A percentile compares a stretch with the other conserved stretches of the same genome.
Evolutionary conservation across 2,113 vertebrate species (phyloP).

Genomic region (Barnardius zonarius): DNA sequence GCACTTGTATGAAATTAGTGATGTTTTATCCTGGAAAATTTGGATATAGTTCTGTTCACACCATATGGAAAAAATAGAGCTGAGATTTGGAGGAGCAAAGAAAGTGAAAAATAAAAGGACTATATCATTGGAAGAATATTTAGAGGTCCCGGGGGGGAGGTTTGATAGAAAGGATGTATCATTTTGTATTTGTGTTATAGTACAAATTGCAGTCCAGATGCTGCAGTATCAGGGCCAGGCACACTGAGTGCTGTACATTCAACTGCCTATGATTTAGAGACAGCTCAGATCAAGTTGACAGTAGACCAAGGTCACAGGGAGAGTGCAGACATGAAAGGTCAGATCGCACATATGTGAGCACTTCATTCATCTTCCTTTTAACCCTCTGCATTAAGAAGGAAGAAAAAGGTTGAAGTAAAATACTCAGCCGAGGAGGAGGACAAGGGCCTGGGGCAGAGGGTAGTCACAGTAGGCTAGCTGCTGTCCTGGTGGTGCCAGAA

Average conservation of each 20-base stretch:
- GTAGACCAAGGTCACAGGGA: neutral
- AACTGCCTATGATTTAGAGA: neutral
- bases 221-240: neutral
- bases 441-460: neutral
- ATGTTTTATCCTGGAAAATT: constrained; percentile 18
- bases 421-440: neutral
- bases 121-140: constrained; percentile 3
- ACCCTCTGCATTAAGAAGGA: neutral
- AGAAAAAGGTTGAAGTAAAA: neutral
- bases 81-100: neutral
- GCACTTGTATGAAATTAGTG: neutral
- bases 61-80: constrained; percentile 1
- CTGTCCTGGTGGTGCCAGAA: constrained; percentile 5
- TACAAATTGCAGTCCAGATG: constrained; percentile 26
- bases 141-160: neutral
- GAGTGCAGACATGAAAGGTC: neutral
- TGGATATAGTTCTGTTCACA: neutral
- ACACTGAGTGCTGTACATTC: neutral
- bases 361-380: constrained; percentile 2
- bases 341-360: neutral
- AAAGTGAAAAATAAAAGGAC: constrained; percentile 2
- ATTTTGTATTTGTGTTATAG: neutral
- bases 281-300: neutral
- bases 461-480: neutral
- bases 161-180: constrained; percentile 22